Evolutionary conservation across 2,113 vertebrate genomes (phyloP).

Genomic region (Pterocles gutturalis): DNA sequence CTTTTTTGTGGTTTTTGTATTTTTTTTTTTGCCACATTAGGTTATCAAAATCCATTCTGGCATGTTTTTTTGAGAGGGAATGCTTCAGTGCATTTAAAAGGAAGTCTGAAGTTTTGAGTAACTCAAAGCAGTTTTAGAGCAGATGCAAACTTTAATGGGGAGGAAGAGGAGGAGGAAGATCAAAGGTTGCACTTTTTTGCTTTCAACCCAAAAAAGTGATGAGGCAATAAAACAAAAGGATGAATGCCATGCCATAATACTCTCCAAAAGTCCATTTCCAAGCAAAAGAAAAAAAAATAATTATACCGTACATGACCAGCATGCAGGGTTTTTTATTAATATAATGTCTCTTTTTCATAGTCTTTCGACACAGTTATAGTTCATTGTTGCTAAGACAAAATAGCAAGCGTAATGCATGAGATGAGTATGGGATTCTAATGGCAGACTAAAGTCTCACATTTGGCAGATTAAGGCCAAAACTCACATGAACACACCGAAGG

Average conservation of each 20-base stretch:
- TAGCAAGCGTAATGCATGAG: conserved; percentile 95
- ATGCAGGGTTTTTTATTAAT: conserved; percentile 95
- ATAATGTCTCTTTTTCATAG: conserved; percentile 89
- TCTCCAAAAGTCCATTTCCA: conserved; percentile 92
- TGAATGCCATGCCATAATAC: conserved; percentile 94
- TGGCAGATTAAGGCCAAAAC: conserved; percentile 85
- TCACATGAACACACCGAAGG: conserved; percentile 83
- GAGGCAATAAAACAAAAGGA: conserved; percentile 89
- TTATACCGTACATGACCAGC: conserved; percentile 98
- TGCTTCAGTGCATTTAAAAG: conserved; percentile 87
- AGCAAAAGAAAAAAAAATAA: conserved; percentile 86
- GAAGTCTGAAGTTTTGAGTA: conserved; percentile 85
- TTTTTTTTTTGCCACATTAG: conserved; percentile 73
- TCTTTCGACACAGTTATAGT: conserved; percentile 88
- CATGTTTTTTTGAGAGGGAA: conserved; percentile 83
- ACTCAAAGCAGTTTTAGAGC: conserved; percentile 87
- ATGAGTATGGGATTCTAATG: conserved; percentile 90
- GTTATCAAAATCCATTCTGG: conserved; percentile 84
- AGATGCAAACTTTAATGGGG: conserved; percentile 85
- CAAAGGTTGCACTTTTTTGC: conserved; percentile 93
- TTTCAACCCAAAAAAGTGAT: conserved; percentile 94
- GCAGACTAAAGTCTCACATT: conserved; percentile 89
- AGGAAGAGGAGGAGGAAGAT: conserved; percentile 80
- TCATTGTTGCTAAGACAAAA: conserved; percentile 92
- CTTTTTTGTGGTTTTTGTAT: conserved; percentile 18